A percentile compares a stretch with the other conserved stretches of the same genome.
phyloP scores from a whole-genome alignment of 2,888 invertebrate species.

The Portevinia maculata region DNA sequence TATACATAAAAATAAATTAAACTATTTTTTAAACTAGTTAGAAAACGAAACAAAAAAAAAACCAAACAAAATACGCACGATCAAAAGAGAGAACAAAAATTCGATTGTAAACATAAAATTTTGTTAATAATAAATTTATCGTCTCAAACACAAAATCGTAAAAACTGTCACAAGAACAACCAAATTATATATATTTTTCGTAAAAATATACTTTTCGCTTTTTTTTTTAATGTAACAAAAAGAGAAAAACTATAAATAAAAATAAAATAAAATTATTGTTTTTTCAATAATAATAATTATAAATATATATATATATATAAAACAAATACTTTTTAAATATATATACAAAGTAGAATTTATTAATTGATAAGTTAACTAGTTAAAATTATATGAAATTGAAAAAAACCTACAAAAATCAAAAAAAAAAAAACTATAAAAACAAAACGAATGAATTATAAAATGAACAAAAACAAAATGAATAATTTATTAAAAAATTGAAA shows the following conservation, averaged over 20 bases:
- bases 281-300: constrained; percentile 56
- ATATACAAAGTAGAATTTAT: constrained; percentile 73
- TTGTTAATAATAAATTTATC: not conserved
- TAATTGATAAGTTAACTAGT: constrained; percentile 73
- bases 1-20: constrained; percentile 38
- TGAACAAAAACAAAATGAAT: constrained; percentile 67
- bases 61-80: constrained; percentile 47
- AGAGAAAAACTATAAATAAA: constrained; percentile 21
- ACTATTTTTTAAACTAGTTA: constrained; percentile 68
- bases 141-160: constrained; percentile 43
- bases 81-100: constrained; percentile 20
- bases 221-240: constrained; percentile 52
- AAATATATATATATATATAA: constrained; percentile 32
- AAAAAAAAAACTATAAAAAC: constrained; percentile 59
- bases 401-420: constrained; percentile 41
- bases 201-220: constrained; percentile 47
- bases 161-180: constrained; percentile 30
- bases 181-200: constrained; percentile 60
- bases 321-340: constrained; percentile 65
- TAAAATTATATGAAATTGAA: constrained; percentile 73
- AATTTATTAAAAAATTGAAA: constrained; percentile 74
- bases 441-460: constrained; percentile 68
- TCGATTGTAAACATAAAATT: not conserved
- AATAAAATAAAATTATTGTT: constrained; percentile 61
- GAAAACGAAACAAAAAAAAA: constrained; percentile 46